Evolutionary conservation across 2,797 vertebrate species (phyloP).

Genomic region (Squalus acanthias): DNA sequence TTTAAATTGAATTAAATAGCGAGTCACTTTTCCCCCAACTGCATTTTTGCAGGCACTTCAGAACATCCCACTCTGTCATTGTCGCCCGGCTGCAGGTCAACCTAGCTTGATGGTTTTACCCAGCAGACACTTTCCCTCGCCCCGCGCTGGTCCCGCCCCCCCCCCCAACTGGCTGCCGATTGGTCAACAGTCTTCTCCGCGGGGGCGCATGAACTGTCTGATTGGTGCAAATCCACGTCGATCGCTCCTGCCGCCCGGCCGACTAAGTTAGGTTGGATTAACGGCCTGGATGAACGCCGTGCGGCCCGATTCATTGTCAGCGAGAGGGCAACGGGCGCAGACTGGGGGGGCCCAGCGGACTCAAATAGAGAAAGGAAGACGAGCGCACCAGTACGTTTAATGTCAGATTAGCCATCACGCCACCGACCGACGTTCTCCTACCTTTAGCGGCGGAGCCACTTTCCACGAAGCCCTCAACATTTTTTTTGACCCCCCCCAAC

Average conservation of each 20-base stretch:
- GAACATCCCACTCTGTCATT: background rate
- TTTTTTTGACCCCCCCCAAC: background rate
- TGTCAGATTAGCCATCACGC: background rate
- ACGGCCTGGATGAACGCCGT: background rate
- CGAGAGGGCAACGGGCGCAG: no score
- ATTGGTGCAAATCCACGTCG: background rate
- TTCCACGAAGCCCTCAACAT: conserved; percentile 20
- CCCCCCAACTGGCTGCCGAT: background rate
- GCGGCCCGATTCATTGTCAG: background rate
- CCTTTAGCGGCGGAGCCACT: conserved; percentile 27
- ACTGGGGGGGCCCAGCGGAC: no score
- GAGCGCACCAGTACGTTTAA: background rate
- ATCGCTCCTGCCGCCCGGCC: background rate
- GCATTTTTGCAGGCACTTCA: no score
- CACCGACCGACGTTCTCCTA: background rate
- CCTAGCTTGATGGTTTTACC: background rate
- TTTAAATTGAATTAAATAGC: background rate
- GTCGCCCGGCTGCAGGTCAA: background rate
- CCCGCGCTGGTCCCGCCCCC: background rate
- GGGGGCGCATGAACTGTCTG: fast-evolving
- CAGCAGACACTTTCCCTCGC: background rate
- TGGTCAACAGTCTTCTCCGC: background rate
- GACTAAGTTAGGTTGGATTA: background rate
- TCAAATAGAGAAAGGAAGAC: background rate
- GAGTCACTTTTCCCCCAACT: background rate